These are phyloP conservation scores for Ceratothoa steindachneri DNA, from an alignment of 2,888 invertebrate genomes.

Conservation along the genomic window DNA sequence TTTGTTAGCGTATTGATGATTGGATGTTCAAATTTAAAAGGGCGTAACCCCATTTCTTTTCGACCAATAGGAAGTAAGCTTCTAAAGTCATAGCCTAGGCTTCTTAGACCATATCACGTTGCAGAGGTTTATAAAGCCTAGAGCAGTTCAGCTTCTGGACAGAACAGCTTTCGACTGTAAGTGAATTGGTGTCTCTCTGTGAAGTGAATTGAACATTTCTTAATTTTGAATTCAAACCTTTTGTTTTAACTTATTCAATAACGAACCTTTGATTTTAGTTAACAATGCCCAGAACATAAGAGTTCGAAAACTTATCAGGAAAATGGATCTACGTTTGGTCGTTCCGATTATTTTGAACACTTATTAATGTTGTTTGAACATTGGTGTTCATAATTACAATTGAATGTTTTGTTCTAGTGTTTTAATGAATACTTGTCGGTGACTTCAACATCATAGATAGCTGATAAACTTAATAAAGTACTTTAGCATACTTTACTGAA, in stretches of 20 bases:
- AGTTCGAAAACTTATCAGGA: no score
- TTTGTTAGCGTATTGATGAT: neutral
- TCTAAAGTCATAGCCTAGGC: neutral
- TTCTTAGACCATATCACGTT: conserved; percentile 30
- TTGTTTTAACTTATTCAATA: neutral
- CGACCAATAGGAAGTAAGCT: neutral
- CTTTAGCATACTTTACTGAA: no score
- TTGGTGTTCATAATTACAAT: no score
- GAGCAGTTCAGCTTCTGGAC: conserved; percentile 19
- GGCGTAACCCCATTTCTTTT: conserved; percentile 24
- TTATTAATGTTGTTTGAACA: no score
- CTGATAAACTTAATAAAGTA: no score
- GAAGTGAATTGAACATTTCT: neutral
- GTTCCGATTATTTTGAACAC: no score
- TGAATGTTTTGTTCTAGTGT: no score
- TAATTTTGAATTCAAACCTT: neutral
- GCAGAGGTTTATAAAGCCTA: conserved; percentile 33
- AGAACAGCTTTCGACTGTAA: conserved; percentile 45
- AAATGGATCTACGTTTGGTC: no score
- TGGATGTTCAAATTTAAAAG: neutral
- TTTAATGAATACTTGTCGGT: no score
- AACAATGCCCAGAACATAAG: no score
- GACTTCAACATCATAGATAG: no score
- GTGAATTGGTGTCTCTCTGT: conserved; percentile 10
- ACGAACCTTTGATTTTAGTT: no score